Evolutionary conservation across 2,888 invertebrate genomes (phyloP).

Genomic region (Parelbella ahira): DNA sequence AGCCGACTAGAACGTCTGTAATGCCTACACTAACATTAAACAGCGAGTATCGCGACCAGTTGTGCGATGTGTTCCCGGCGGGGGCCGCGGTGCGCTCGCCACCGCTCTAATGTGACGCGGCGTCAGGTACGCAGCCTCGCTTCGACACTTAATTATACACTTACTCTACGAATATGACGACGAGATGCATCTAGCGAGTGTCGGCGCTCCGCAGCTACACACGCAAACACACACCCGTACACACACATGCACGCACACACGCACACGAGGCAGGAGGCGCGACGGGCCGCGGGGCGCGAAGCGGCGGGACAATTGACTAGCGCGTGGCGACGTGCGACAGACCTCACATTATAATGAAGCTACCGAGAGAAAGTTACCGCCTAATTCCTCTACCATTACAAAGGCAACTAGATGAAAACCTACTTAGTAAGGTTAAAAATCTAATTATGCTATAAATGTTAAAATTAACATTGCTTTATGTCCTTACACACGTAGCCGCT

Average conservation of each 20-base stretch:
- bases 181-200: conserved; percentile 62
- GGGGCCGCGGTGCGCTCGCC: conserved; percentile 33
- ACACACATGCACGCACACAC: no score
- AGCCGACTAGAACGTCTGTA: conserved; percentile 77
- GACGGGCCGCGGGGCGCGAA: conserved; percentile 34
- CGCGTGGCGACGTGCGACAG: conserved; percentile 53
- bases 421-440: conserved; percentile 78
- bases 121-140: conserved; percentile 73
- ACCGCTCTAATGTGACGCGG: conserved; percentile 59
- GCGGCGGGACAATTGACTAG: conserved; percentile 68
- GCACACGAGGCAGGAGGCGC: conserved; percentile 33
- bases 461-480: conserved; percentile 79
- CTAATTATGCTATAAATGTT: conserved; percentile 76
- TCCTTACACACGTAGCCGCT: conserved; percentile 57
- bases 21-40: conserved; percentile 69
- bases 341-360: conserved; percentile 63
- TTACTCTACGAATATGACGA: conserved; percentile 56
- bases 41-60: conserved; percentile 34
- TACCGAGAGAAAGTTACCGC: conserved; percentile 74
- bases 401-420: conserved; percentile 80
- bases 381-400: conserved; percentile 76
- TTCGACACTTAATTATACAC: conserved; percentile 48
- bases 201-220: conserved; percentile 56
- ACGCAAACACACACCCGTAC: no score
- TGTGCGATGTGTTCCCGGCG: conserved; percentile 44